Conservation (phyloP, 2,797 vertebrate species). For the Xenentodon cancila region DNA sequence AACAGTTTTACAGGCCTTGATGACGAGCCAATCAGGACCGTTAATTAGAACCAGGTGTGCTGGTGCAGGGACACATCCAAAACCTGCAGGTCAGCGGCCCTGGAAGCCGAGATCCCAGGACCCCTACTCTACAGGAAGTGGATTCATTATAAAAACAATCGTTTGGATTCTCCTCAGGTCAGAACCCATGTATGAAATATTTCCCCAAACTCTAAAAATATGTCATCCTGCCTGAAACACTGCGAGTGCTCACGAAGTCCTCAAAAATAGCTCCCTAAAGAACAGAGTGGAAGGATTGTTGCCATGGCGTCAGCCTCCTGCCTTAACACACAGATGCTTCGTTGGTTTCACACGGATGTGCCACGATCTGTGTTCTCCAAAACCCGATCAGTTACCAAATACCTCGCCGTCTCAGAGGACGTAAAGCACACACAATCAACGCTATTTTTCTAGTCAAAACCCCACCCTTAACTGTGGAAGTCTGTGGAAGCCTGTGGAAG, state of each 20-base stretch:
- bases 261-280: slow-evolving; percentile 52
- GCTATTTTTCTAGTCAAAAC: slow-evolving; percentile 75
- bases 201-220: slow-evolving; percentile 49
- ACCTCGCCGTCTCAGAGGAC: slow-evolving; percentile 42
- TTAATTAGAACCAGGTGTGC: too few species aligned
- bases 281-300: slow-evolving; percentile 63
- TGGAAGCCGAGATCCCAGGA: too few species aligned
- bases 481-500: too few species aligned
- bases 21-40: too few species aligned
- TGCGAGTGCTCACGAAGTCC: slow-evolving; percentile 62
- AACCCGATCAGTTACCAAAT: slow-evolving; percentile 61
- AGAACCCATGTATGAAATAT: slow-evolving; percentile 37
- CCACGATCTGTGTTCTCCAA: slow-evolving; percentile 35
- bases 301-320: slow-evolving; percentile 71
- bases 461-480: slow-evolving; percentile 38
- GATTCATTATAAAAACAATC: too few species aligned
- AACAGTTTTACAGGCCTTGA: too few species aligned
- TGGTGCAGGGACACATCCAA: too few species aligned
- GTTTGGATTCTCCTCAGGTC: slow-evolving; percentile 70
- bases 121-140: too few species aligned
- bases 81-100: too few species aligned
- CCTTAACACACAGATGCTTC: slow-evolving; percentile 71
- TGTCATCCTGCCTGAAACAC: slow-evolving; percentile 61
- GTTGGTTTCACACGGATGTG: slow-evolving; percentile 39
- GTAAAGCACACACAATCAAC: slow-evolving; percentile 46